Conservation (phyloP, 2,888 invertebrate genomes). For the Drosophila prostipennis region DNA sequence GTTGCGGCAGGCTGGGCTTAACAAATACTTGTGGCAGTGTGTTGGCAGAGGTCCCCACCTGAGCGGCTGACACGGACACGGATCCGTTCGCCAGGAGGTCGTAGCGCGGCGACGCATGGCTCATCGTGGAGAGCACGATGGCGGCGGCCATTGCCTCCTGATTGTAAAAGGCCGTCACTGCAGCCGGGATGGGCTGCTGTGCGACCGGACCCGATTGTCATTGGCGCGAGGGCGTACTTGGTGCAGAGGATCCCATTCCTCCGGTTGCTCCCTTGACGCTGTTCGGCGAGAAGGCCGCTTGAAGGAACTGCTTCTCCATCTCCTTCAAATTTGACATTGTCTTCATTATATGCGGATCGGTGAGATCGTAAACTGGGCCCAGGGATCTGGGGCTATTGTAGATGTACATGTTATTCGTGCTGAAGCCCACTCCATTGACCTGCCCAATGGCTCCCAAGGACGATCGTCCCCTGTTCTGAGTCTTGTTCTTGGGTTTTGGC, state of each 20-base stretch:
- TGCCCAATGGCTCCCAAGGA: constrained; percentile 22
- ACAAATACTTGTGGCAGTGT: constrained; percentile 78
- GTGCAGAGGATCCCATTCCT: constrained; percentile 26
- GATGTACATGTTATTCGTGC: constrained; percentile 51
- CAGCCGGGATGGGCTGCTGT: constrained; percentile 60
- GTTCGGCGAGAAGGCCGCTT: constrained; percentile 31
- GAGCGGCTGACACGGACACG: constrained; percentile 16
- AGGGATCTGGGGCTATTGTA: constrained; percentile 31
- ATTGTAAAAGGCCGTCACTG: constrained; percentile 80
- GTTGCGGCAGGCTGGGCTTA: constrained; percentile 61
- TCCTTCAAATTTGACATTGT: constrained; percentile 53
- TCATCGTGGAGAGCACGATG: constrained; percentile 80
- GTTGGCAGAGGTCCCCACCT: constrained; percentile 24
- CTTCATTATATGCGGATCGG: constrained; percentile 43
- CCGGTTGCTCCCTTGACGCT: constrained; percentile 16
- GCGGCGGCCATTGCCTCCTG: constrained; percentile 81
- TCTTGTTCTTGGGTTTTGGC: constrained; percentile 47
- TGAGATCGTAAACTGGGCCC: constrained; percentile 49
- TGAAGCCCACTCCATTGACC: constrained; percentile 47
- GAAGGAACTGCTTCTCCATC: constrained; percentile 50
- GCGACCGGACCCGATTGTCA: constrained; percentile 76
- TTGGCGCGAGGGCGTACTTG: constrained; percentile 61
- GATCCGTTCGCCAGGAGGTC: constrained; percentile 60
- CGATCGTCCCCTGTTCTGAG: constrained; percentile 39
- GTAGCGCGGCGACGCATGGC: constrained; percentile 51